phyloP scores from a whole-genome alignment of 2,113 vertebrate genomes.

The Taxidea taxus region DNA sequence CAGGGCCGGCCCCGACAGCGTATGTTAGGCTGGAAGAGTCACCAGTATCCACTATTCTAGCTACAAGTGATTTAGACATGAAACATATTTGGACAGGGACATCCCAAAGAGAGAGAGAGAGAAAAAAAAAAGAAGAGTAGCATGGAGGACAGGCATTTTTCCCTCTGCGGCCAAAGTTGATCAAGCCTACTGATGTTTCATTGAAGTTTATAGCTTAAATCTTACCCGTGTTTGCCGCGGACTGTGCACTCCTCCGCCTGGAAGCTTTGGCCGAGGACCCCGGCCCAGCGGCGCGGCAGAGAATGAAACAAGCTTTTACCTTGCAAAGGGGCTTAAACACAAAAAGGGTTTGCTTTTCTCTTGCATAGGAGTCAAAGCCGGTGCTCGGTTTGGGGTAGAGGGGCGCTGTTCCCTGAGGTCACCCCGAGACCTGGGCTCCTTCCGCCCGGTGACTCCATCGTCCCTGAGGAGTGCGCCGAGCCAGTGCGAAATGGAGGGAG shows the following conservation, averaged over 20 bases:
- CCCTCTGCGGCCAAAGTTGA: background rate
- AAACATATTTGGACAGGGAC: background rate
- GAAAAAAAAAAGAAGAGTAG: too few species aligned
- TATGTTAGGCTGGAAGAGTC: background rate
- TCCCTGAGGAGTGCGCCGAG: too few species aligned
- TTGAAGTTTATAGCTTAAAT: background rate
- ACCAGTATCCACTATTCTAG: background rate
- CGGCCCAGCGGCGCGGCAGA: background rate
- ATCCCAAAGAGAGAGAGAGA: background rate
- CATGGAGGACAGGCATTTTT: background rate
- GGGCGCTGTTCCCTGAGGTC: background rate
- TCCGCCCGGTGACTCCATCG: fast-evolving
- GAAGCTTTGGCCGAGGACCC: background rate
- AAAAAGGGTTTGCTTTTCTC: background rate
- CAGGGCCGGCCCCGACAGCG: fast-evolving
- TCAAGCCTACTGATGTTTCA: background rate
- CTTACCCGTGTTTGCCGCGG: background rate
- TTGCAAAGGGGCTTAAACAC: background rate
- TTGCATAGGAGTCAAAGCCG: background rate
- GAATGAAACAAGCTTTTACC: background rate
- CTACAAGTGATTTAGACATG: background rate
- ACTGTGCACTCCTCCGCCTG: background rate
- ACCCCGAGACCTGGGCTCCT: background rate
- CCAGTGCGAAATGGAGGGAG: too few species aligned
- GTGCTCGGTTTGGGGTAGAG: background rate